A percentile compares a stretch with the other conserved stretches of the same genome.
phyloP scores from a whole-genome alignment of 1,140 invertebrate species.

The Drosophila nikananu region DNA sequence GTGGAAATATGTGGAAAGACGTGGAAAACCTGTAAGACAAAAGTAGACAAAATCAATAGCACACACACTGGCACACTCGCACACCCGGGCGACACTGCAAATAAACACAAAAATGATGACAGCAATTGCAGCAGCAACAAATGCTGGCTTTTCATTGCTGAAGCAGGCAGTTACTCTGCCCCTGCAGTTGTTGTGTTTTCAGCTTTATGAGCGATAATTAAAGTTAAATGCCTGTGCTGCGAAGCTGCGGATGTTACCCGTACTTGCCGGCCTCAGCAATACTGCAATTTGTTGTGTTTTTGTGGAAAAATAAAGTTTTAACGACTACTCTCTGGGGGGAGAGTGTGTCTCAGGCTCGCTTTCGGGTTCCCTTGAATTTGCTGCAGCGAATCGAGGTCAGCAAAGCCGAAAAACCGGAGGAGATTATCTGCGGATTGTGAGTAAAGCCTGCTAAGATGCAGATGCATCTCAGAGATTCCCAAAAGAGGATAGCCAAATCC shows the following conservation, averaged over 20 bases:
- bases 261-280: constrained; percentile 22
- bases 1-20: constrained; percentile 77
- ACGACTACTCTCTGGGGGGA: constrained; percentile 18
- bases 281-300: constrained; percentile 43
- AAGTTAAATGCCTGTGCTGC: constrained; percentile 62
- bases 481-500: not conserved
- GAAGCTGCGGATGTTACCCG: constrained; percentile 39
- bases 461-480: constrained; percentile 31
- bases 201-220: constrained; percentile 73
- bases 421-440: not conserved
- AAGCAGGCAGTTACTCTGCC: constrained; percentile 29
- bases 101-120: constrained; percentile 43
- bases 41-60: constrained; percentile 63
- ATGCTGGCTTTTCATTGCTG: constrained; percentile 31
- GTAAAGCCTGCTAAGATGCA: not conserved
- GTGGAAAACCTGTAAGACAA: constrained; percentile 72
- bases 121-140: constrained; percentile 29
- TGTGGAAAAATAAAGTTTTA: constrained; percentile 44
- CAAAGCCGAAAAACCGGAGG: not conserved
- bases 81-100: constrained; percentile 29
- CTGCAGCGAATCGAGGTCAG: constrained; percentile 18
- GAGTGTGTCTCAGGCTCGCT: not conserved
- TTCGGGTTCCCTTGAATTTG: constrained; percentile 12
- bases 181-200: constrained; percentile 35
- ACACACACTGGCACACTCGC: constrained; percentile 24